Percentiles rank a stretch among this genome's conserved stretches.
These are phyloP conservation scores for Ammodramus savannarum DNA, from an alignment of 2,113 vertebrate genomes.

Conservation along the genomic window DNA sequence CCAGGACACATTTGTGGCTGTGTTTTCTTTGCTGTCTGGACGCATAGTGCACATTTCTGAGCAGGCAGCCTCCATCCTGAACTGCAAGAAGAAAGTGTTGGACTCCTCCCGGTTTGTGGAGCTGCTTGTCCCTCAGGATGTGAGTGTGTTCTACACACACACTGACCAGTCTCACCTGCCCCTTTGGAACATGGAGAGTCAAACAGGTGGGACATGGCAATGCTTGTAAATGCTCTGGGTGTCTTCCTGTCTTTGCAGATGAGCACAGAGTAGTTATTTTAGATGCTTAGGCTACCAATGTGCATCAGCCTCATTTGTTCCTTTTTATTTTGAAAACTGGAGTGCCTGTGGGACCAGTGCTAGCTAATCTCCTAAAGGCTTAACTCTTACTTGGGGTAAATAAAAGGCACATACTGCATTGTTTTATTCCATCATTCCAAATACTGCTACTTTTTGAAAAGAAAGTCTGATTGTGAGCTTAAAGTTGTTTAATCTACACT, in stretches of 20 bases:
- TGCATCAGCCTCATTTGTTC: background rate
- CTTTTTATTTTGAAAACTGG: background rate
- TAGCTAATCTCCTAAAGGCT: background rate
- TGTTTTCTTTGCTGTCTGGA: slow-evolving; percentile 85
- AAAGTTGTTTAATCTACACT: background rate
- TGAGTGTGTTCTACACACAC: slow-evolving; percentile 84
- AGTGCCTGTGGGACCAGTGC: background rate
- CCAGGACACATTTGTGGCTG: slow-evolving; percentile 85
- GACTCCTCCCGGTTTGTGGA: slow-evolving; percentile 83
- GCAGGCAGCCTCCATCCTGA: slow-evolving; percentile 82
- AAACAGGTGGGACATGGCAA: slow-evolving; percentile 43
- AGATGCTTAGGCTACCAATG: background rate
- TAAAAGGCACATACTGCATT: background rate
- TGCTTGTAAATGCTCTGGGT: background rate
- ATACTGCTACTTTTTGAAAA: background rate
- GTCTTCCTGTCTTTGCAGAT: background rate
- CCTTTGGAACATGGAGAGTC: slow-evolving; percentile 74
- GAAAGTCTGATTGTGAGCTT: background rate
- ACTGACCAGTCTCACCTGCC: slow-evolving; percentile 82
- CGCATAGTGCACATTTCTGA: slow-evolving; percentile 82
- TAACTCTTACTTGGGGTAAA: background rate
- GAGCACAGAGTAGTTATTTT: background rate
- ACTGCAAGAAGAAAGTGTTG: slow-evolving; percentile 81
- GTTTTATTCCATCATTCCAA: background rate
- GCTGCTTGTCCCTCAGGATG: slow-evolving; percentile 85